phyloP scores from a whole-genome alignment of 2,888 invertebrate genomes.

The Rhamnusium bicolor region DNA sequence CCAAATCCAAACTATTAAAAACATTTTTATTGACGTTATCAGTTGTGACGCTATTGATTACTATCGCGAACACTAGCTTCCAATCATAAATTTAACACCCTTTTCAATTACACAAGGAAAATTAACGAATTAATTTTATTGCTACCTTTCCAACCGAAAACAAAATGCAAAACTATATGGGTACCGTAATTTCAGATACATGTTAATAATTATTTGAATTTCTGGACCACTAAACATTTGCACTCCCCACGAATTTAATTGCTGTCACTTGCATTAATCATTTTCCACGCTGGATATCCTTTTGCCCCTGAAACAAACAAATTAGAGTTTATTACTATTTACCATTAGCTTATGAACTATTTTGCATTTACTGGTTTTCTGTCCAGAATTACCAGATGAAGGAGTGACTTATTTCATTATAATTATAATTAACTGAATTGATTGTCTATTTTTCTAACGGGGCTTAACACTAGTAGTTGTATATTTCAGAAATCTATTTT shows the following conservation, averaged over 20 bases:
- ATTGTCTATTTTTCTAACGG: too few species aligned
- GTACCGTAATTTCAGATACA: slow-evolving; percentile 18
- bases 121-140: neutral
- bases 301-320: slow-evolving; percentile 32
- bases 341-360: neutral
- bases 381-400: neutral
- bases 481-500: too few species aligned
- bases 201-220: slow-evolving; percentile 13
- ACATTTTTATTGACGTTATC: neutral
- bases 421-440: neutral
- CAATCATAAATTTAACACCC: slow-evolving; percentile 2
- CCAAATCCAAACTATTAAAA: neutral
- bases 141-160: slow-evolving; percentile 23
- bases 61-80: neutral
- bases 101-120: neutral
- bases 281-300: slow-evolving; percentile 8
- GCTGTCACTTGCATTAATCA: neutral
- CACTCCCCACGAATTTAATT: slow-evolving; percentile 12
- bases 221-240: slow-evolving; percentile 41
- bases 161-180: neutral
- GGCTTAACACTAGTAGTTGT: too few species aligned
- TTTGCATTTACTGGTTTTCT: neutral
- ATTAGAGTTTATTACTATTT: neutral
- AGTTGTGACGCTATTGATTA: neutral
- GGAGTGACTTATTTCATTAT: too few species aligned